Percentiles rank a stretch among this genome's conserved stretches.
These are phyloP conservation scores for Dendrolimus pini DNA, from an alignment of 2,888 invertebrate genomes.

Conservation along the genomic window DNA sequence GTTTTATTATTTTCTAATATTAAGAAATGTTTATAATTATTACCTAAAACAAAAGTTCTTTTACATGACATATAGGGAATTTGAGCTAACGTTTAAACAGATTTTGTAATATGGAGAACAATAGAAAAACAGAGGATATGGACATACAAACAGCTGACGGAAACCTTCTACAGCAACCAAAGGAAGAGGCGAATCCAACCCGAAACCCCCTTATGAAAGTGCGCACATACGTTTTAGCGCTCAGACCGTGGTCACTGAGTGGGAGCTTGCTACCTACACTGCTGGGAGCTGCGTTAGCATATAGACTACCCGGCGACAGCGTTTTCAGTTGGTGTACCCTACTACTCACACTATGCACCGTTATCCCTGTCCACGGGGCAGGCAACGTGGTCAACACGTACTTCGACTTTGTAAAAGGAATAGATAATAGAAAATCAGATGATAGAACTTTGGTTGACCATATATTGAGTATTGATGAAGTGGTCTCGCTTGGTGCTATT, in stretches of 20 bases:
- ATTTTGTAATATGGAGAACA: slow-evolving; percentile 24
- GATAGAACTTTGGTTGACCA: slow-evolving; percentile 97
- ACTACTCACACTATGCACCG: slow-evolving; percentile 88
- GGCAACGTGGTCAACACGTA: slow-evolving; percentile 98
- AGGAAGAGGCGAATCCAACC: slow-evolving; percentile 41
- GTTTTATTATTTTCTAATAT: no score
- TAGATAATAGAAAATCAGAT: slow-evolving; percentile 94
- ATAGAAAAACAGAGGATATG: slow-evolving; percentile 43
- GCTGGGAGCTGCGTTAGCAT: slow-evolving; percentile 92
- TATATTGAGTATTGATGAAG: slow-evolving; percentile 82
- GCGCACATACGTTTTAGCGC: slow-evolving; percentile 90
- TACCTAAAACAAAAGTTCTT: no score
- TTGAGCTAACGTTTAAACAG: no score
- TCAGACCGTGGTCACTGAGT: slow-evolving; percentile 96
- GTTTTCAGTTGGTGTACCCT: slow-evolving; percentile 89
- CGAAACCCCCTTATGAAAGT: slow-evolving; percentile 87
- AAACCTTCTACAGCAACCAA: slow-evolving; percentile 62
- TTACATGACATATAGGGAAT: no score
- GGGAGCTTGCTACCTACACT: slow-evolving; percentile 94
- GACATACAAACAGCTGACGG: slow-evolving; percentile 56
- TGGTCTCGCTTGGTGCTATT: slow-evolving; percentile 92
- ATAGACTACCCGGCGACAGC: slow-evolving; percentile 84
- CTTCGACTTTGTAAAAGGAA: slow-evolving; percentile 95
- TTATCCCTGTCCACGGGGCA: slow-evolving; percentile 95
- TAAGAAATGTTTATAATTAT: no score